Percentiles rank a stretch among this genome's conserved stretches.
Conservation (phyloP, 2,113 vertebrate genomes). For the Edolisoma coerulescens region DNA sequence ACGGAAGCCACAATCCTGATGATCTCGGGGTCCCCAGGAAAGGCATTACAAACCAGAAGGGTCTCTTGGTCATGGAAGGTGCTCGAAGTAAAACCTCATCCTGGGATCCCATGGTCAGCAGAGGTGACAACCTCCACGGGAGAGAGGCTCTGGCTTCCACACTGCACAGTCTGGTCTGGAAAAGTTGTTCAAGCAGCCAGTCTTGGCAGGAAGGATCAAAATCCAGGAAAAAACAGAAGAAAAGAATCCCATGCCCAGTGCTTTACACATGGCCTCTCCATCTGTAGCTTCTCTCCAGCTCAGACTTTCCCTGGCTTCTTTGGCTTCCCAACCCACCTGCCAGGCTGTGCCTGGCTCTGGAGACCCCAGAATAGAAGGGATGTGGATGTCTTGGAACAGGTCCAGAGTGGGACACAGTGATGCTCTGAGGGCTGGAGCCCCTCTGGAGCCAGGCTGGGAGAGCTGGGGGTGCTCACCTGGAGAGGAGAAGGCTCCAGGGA, state of each 20-base stretch:
- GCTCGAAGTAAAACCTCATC: background rate
- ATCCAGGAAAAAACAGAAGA: background rate
- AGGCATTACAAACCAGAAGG: background rate
- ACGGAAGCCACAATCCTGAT: rapidly evolving
- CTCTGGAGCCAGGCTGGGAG: background rate
- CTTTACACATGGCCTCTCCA: background rate
- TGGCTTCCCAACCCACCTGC: background rate
- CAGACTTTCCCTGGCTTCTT: background rate
- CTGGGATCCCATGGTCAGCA: background rate
- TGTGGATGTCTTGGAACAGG: background rate
- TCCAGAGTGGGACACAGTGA: background rate
- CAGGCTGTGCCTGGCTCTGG: background rate
- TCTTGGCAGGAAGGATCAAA: background rate
- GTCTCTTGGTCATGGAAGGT: background rate
- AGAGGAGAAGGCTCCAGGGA: background rate
- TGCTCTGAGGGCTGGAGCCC: rapidly evolving
- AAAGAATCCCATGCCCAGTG: background rate
- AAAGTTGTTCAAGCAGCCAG: background rate
- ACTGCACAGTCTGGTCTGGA: background rate
- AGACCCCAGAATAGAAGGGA: background rate
- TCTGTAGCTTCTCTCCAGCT: background rate
- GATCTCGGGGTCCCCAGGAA: background rate
- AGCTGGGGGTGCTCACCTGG: rapidly evolving
- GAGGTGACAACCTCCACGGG: rapidly evolving
- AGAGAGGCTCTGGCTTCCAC: background rate